Evolutionary conservation across 2,888 invertebrate genomes (phyloP), one percentile per base, ranked within the genome.

Genomic region (Acanthopleura granulata): DNA sequence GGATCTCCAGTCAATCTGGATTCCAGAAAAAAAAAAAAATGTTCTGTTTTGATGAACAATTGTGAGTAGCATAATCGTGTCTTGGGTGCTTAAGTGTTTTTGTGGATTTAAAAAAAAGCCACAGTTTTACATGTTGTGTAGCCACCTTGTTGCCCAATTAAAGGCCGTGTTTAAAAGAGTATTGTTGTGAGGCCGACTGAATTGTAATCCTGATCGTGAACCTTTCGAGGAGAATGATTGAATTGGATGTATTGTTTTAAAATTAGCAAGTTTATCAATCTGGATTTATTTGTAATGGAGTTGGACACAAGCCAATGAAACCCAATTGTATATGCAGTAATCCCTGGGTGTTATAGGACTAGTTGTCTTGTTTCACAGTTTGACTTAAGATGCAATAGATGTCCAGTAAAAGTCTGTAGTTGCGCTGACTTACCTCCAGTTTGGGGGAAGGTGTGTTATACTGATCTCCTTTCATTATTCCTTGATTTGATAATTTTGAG

Each of bases 401-500:
- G 40, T 40, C 40, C 40, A 6, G 40, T 40, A 40, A 40, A 22
- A 66, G 66, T 66, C 66, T 25, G 66, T 66, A 66, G 66, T 66
- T 27, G 6, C 22, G 57, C 57, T 40, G 40, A 6, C 40, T 9
- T 40, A 6, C 40, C 40, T 40, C 40, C 3, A 6, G 40, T 40
- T 40, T 40, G 40, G 40, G 40, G 40, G 40, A 40, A 22, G 22
- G 22, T 22, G 25, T 27, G 29, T 66, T 66, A 66, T 25, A 66
- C 29, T 66, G 66, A 66, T 66, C 66, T 66, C 66, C 29, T 66
- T 66, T 66, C 25, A 27, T 66, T 27, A 22, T 27, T 27, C 66
- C 66, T 66, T 66, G 66, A 66, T 66, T 66, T 66, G 27, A 66
- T 66, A 25, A 66, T 66, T 66, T 66, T 66, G 27, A 66, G 29